These are phyloP conservation scores for Habropoda laboriosa DNA, from an alignment of 1,140 invertebrate genomes.

Conservation along the genomic window DNA sequence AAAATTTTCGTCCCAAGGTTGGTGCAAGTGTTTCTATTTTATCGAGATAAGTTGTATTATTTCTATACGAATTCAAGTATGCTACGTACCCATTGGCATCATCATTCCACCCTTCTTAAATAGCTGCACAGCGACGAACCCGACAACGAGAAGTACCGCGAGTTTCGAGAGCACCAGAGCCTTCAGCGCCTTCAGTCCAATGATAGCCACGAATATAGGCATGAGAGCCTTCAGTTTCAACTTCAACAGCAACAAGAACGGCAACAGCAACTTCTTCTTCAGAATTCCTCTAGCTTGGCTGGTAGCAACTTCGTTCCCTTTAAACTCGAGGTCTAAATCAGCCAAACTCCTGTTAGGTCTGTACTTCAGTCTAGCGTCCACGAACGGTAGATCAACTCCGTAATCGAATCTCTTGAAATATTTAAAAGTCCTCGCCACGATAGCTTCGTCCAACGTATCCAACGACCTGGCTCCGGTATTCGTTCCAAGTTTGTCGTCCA, in stretches of 20 bases:
- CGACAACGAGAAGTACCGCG: constrained; percentile 89
- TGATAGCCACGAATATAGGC: constrained; percentile 89
- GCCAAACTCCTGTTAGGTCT: constrained; percentile 78
- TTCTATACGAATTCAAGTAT: too few relatives aligned
- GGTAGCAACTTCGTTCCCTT: constrained; percentile 85
- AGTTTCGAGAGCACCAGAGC: constrained; percentile 91
- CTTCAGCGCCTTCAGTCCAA: constrained; percentile 91
- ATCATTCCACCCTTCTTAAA: constrained; percentile 85
- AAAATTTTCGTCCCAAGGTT: too few relatives aligned
- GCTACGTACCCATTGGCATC: constrained; percentile 75
- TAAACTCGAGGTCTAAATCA: constrained; percentile 86
- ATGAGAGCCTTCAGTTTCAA: constrained; percentile 91
- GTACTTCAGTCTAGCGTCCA: constrained; percentile 79
- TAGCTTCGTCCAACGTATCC: constrained; percentile 88
- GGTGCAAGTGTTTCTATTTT: too few relatives aligned
- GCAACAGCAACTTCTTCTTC: constrained; percentile 91
- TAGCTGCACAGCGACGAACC: constrained; percentile 89
- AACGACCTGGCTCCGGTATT: constrained; percentile 82
- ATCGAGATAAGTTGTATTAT: too few relatives aligned
- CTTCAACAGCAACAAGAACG: constrained; percentile 89
- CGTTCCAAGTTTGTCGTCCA: constrained; percentile 87
- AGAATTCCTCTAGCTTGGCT: constrained; percentile 86
- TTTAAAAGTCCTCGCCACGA: constrained; percentile 86
- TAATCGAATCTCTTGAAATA: constrained; percentile 88
- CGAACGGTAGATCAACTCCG: constrained; percentile 85